Conservation (phyloP, 2,113 vertebrate species). For the Atrichornis clamosus region DNA sequence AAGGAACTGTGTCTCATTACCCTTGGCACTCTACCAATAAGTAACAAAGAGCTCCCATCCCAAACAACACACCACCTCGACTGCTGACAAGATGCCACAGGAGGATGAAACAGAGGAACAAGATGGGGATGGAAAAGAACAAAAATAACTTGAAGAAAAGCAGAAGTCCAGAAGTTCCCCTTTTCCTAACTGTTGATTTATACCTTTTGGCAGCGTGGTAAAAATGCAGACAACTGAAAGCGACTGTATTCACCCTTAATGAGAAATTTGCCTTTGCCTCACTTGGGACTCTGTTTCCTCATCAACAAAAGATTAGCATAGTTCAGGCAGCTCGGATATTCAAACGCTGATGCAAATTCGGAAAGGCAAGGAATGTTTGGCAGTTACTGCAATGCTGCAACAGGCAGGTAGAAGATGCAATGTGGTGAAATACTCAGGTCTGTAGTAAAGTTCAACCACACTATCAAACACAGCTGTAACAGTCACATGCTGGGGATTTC, state of each 20-base stretch:
- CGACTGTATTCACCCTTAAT: background rate
- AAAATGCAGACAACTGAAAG: background rate
- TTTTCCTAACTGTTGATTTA: background rate
- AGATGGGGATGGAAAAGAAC: background rate
- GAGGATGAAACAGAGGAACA: background rate
- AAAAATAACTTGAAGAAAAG: conserved; percentile 21
- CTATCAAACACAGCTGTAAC: background rate
- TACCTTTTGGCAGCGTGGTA: background rate
- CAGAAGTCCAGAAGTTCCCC: background rate
- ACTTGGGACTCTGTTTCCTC: background rate
- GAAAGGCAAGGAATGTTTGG: background rate
- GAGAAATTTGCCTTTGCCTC: background rate
- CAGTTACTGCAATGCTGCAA: background rate
- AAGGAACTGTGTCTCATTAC: background rate
- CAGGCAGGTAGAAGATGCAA: conserved; percentile 38
- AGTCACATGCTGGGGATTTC: conserved; percentile 42
- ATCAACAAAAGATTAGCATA: background rate
- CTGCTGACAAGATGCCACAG: background rate
- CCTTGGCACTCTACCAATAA: background rate
- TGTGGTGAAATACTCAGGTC: background rate
- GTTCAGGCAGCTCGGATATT: background rate
- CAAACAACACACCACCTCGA: background rate
- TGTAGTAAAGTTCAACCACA: background rate
- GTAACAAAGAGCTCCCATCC: background rate
- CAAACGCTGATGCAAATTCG: conserved; percentile 38